Evolutionary conservation across 2,888 invertebrate genomes (phyloP), one percentile per base, ranked within the genome.

Genomic region (Ornithoptera priamus): DNA sequence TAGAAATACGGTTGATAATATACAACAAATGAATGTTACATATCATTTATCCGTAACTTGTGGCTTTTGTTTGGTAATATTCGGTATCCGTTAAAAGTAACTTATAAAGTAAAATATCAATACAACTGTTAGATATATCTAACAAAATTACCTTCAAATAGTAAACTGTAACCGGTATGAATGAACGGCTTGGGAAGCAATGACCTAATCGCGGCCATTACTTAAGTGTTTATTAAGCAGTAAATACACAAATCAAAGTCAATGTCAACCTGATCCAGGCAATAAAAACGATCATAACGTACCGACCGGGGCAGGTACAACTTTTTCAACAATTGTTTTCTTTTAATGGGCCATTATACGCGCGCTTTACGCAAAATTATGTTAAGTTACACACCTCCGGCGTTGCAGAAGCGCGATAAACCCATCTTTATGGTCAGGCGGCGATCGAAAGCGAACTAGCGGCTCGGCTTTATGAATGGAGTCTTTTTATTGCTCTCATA

Each of bases 251-350:
- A 92, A 91, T 90, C 89, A 92, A 90, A 90, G 90, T 91, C 92
- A 92, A 91, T 92, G 92, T 90, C 91, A 90, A 89, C 88, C 83
- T 89, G 89, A 89, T 90, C 89, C 89, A 85, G 82, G 88, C 86
- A 85, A 85, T 92, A 89, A 92, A 90, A 81, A 89, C 89, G 91
- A 89, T 91, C 91, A 92, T 92, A 91, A 92, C 91, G 89, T 89
- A 90, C 91, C 90, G 83, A 86, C 88, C 85, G 87, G 53, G 89
- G 22, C 89, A 88, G 90, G 87, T 91, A 89, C 90, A 90, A 92
- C 90, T 92, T 92, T 92, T 92, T 92, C 86, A 92, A 91, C 92
- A 92, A 92, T 92, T 91, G 92, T 92, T 92, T 91, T 89, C 87
- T 87, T 91, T 92, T 92, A 92, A 92, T 92, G 89, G 91, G 83